These are phyloP conservation scores for Brachynemurus nebulosus DNA, from an alignment of 2,888 invertebrate genomes.

Conservation along the genomic window DNA sequence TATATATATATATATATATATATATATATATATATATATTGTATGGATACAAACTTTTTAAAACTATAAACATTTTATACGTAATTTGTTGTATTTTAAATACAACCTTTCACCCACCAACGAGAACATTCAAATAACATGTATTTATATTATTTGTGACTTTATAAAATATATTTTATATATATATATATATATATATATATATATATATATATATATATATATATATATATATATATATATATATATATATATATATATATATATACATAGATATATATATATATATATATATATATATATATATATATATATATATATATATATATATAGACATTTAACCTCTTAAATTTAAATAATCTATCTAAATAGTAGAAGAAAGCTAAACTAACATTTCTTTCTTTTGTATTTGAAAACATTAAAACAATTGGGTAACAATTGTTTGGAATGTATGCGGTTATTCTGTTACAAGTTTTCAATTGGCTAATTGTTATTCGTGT, in stretches of 20 bases:
- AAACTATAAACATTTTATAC: too few relatives aligned
- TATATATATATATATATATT: too few relatives aligned
- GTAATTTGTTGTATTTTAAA: too few relatives aligned
- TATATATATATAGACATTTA: constrained; percentile 1
- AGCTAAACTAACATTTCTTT: neutral
- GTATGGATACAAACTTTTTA: too few relatives aligned
- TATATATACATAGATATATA: neutral
- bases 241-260: neutral
- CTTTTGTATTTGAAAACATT: neutral
- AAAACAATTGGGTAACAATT: neutral
- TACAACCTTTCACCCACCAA: too few relatives aligned
- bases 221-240: neutral
- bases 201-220: neutral
- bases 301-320: constrained; percentile 2
- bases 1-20: too few relatives aligned
- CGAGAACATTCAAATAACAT: too few relatives aligned
- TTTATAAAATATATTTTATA: neutral
- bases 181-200: neutral
- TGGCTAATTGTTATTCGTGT: constrained; percentile 9
- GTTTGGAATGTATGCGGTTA: constrained; percentile 1
- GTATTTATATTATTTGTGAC: too few relatives aligned
- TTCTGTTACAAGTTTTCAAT: neutral
- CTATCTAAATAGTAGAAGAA: too few relatives aligned
- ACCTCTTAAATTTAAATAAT: too few relatives aligned
- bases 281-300: neutral